Evolutionary conservation across 2,113 vertebrate species (phyloP), one percentile per base, ranked within the genome.

Genomic region (Clinocottus analis): DNA sequence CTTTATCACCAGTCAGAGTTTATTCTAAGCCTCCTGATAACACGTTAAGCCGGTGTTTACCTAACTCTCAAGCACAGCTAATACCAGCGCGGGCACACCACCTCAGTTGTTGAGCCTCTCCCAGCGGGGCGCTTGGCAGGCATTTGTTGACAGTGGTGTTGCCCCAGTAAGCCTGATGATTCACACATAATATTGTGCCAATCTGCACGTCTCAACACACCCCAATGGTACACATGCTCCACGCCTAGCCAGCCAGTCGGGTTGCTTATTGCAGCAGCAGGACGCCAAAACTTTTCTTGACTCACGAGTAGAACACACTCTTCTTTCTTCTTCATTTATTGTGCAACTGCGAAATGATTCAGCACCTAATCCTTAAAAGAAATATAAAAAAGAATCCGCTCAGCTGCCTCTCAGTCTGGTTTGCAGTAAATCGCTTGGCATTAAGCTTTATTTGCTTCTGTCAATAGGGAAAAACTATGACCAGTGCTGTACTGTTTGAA

Each of bases 131-230:
- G 66, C 70, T 86, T 83, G 78, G 56, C 71, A 73, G 70, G 67
- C 55, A 72, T 80, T 56, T 86, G 82, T 90, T 84, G 89, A 90
- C 86, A 88, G 65, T 66, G 65, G 65, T 78, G 86, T 84, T 85
- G 72, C 69, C 72, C 27, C 59, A 43, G 72, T 83, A 74, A 85
- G 51, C 59, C 61, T 27, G 65, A 85, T 91, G 91, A 91, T 75
- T 92, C 90, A 88, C 81, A 79, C 65, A 53, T 60, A 49, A 7
- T 75, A 61, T 71, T 66, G 68, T 86, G 84, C 79, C 88, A 90
- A 70, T 84, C 33, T 73, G 60, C 23, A 51, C 53, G 80, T 87
- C 72, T 81, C 63, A 79, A 80, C 87, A 82, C 33, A 80, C 83
- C 89, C 58, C 61, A 61, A 31, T 1, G 10, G 55, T 3, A 23